Evolutionary conservation across 2,888 invertebrate species (phyloP).

Genomic region (Lasiommata megera): DNA sequence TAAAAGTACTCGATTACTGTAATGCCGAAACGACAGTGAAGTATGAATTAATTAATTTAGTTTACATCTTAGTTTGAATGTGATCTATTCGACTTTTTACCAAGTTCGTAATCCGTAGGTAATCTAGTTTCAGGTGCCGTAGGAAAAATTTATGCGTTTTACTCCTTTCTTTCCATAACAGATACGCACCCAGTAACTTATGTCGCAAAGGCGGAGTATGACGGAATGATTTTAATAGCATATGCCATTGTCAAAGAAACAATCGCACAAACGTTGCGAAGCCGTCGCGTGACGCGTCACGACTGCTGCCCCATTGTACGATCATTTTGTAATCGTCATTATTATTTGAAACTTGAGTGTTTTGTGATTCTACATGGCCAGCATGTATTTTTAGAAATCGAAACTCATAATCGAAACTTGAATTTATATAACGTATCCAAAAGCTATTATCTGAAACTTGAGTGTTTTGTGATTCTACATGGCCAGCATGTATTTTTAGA

Average conservation of each 20-base stretch:
- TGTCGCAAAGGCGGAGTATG: slow-evolving; percentile 27
- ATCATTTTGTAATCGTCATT: slow-evolving; percentile 26
- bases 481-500: not conserved
- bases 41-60: no score
- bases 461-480: not conserved
- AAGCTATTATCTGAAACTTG: slow-evolving; percentile 8
- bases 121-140: no score
- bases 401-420: no score
- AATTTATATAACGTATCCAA: no score
- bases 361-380: not conserved
- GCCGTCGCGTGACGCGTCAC: slow-evolving; percentile 30
- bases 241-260: slow-evolving; percentile 39
- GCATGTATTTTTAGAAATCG: not conserved
- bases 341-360: not conserved
- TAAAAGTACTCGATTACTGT: no score
- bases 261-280: slow-evolving; percentile 38
- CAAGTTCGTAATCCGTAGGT: no score
- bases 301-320: slow-evolving; percentile 25
- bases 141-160: no score
- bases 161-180: no score
- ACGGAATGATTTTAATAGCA: slow-evolving; percentile 35
- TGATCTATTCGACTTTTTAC: no score
- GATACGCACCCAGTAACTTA: not conserved
- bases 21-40: no score
- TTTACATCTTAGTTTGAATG: no score